Evolutionary conservation across 2,113 vertebrate species (phyloP).

Genomic region (Gnathonemus echidnorhynchus): DNA sequence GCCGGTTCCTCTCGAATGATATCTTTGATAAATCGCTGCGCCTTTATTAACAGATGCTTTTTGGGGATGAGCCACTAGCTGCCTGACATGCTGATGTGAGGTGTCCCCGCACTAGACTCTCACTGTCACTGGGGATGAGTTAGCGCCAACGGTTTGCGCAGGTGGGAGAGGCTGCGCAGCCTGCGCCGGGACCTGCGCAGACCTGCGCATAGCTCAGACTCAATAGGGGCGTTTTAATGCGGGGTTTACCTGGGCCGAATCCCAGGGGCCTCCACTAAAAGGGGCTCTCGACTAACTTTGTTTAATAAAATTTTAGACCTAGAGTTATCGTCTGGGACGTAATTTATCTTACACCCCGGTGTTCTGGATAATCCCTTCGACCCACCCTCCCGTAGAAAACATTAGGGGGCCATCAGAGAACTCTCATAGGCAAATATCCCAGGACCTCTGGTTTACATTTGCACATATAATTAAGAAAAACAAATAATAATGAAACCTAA

Average conservation of each 20-base stretch:
- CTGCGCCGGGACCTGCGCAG: conserved; percentile 21
- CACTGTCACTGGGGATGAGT: conserved; percentile 29
- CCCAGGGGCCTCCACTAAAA: neutral
- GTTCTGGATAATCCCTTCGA: neutral
- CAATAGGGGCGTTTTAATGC: neutral
- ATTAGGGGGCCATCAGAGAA: neutral
- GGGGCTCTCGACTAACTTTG: neutral
- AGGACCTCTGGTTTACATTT: neutral
- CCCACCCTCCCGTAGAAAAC: neutral
- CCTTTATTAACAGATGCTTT: conserved; percentile 28
- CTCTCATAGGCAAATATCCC: neutral
- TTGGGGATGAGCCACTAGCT: neutral
- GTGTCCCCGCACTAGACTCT: conserved; percentile 20
- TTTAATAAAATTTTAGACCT: neutral
- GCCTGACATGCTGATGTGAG: conserved; percentile 26
- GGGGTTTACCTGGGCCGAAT: neutral
- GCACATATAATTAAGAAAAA: neutral
- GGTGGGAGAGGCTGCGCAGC: neutral
- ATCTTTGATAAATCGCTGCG: conserved; percentile 28
- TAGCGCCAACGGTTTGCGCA: conserved; percentile 9
- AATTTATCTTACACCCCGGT: neutral
- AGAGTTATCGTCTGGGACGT: neutral
- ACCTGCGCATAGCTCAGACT: neutral
- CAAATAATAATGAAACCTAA: neutral
- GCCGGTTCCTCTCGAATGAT: conserved; percentile 24